These are phyloP conservation scores for Scolopax mira DNA, from an alignment of 2,113 vertebrate genomes.

Conservation along the genomic window DNA sequence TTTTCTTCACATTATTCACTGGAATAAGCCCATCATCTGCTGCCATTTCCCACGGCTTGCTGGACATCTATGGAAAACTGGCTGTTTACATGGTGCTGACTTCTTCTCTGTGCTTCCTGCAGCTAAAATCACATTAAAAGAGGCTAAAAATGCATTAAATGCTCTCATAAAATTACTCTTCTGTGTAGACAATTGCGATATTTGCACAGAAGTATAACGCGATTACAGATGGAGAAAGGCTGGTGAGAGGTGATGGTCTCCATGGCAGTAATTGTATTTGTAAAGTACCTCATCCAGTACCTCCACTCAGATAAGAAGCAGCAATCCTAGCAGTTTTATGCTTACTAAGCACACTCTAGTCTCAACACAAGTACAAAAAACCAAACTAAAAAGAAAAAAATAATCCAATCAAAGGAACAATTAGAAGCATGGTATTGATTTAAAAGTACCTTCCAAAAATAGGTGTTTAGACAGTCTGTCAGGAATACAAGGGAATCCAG, in stretches of 20 bases:
- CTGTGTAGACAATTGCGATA: not conserved
- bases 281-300: not conserved
- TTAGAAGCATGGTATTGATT: not conserved
- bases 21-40: not conserved
- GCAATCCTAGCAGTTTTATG: not conserved
- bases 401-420: not conserved
- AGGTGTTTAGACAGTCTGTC: not conserved
- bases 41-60: not conserved
- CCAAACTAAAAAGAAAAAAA: not conserved
- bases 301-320: not conserved
- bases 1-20: not conserved
- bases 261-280: not conserved
- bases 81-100: not conserved
- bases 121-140: slow-evolving; percentile 17
- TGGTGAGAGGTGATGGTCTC: not conserved
- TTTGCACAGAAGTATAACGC: not conserved
- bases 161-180: slow-evolving; percentile 8
- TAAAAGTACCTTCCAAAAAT: not conserved
- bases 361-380: not conserved
- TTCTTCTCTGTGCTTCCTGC: not conserved
- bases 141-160: slow-evolving; percentile 1
- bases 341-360: not conserved
- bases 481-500: not conserved
- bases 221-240: not conserved
- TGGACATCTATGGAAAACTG: not conserved